These are phyloP conservation scores for Hippoglossus hippoglossus DNA, from an alignment of 2,797 vertebrate genomes.

Conservation along the genomic window DNA sequence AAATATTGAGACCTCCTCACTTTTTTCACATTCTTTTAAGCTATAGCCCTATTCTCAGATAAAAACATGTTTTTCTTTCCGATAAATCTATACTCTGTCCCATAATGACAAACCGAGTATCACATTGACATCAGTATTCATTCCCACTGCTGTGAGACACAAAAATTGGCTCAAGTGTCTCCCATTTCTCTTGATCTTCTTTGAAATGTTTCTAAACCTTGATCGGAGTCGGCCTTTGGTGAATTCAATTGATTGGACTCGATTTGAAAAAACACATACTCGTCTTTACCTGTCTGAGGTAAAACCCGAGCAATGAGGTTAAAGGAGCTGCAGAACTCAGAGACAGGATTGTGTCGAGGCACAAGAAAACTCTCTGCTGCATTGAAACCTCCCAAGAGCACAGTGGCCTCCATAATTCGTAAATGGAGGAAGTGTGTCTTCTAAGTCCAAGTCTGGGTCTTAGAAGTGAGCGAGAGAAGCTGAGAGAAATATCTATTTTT, in stretches of 20 bases:
- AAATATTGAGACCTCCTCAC: not conserved
- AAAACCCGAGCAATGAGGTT: not conserved
- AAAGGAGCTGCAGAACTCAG: not conserved
- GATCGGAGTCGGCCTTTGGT: not conserved
- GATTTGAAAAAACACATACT: not conserved
- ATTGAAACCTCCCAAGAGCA: too few species aligned
- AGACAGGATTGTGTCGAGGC: not conserved
- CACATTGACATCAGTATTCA: not conserved
- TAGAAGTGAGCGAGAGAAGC: not conserved
- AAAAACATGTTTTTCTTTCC: not conserved
- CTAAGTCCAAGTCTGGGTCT: not conserved
- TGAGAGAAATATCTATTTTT: too few species aligned
- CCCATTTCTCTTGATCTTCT: not conserved
- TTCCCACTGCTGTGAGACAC: not conserved
- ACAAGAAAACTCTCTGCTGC: not conserved
- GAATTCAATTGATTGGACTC: not conserved
- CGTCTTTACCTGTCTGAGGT: not conserved
- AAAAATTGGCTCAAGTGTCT: not conserved
- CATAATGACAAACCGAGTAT: not conserved
- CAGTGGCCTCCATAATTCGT: constrained; percentile 2
- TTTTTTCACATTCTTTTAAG: not conserved
- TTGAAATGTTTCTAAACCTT: not conserved
- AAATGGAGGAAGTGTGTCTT: not conserved
- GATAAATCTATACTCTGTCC: not conserved
- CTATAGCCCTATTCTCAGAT: not conserved